Evolutionary conservation across 2,797 vertebrate genomes (phyloP).

Genomic region (Masticophis lateralis): DNA sequence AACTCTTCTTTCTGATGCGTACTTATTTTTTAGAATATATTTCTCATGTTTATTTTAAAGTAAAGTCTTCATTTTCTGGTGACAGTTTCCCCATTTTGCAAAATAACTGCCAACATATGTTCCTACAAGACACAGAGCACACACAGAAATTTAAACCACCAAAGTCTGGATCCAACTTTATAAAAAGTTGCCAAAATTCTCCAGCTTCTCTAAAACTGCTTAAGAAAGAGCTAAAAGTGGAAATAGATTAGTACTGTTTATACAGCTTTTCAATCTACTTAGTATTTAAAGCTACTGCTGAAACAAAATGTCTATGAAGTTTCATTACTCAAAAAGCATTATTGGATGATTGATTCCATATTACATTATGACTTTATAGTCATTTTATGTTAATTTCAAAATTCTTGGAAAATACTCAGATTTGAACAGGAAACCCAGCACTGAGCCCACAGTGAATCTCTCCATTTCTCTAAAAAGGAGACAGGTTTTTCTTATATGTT

Average conservation of each 20-base stretch:
- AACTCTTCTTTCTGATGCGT: constrained; percentile 64
- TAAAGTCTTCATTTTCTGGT: constrained; percentile 69
- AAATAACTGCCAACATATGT: constrained; percentile 80
- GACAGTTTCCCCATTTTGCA: constrained; percentile 74
- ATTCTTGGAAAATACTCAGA: background rate
- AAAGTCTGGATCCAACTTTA: constrained; percentile 61
- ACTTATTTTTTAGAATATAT: constrained; percentile 71
- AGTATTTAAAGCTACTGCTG: constrained; percentile 55
- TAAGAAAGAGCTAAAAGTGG: constrained; percentile 53
- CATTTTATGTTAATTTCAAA: background rate
- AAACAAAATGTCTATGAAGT: constrained; percentile 37
- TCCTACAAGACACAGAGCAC: constrained; percentile 58
- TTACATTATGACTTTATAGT: constrained; percentile 1
- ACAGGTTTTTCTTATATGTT: background rate
- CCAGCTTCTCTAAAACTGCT: constrained; percentile 54
- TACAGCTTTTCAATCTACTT: constrained; percentile 49
- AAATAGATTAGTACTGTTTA: constrained; percentile 55
- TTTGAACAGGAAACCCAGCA: background rate
- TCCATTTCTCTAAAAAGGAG: background rate
- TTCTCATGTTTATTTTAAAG: constrained; percentile 72
- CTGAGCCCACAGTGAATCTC: background rate
- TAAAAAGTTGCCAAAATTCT: constrained; percentile 44
- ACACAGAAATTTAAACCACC: constrained; percentile 57
- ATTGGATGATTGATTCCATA: background rate
- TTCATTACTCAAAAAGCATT: background rate